Base-by-base conservation (phyloP, 2,888 invertebrate genomes). In the Cataglyphis albicans region DNA sequence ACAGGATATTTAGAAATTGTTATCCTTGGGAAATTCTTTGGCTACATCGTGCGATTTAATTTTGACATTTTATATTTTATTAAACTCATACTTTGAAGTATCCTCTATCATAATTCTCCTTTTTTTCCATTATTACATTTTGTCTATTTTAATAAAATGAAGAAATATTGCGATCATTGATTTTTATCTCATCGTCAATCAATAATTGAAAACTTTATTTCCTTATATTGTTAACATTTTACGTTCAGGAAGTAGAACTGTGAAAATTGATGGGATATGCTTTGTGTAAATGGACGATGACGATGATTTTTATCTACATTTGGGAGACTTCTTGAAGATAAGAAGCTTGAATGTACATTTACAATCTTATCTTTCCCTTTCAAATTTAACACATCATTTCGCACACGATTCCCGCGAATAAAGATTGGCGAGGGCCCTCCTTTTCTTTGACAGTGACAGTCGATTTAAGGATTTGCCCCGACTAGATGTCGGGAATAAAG, bases 321-420 rank as follows among this genome's bases (percentile, higher is more conserved):
- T 52, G 38, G 25, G 7, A 59, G 32, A 83, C 38, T 78, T 75
- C 59, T 61, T 81, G 81, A 85, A 80, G 74, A 74, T 76, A 78
- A 21, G 52, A 80, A 35, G 63, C 61, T 82, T 78, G 74, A 82
- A 82, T 81, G 80, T 75, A 88, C 84, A 64, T 84, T 61, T 64
- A 64, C 70, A 32, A 25, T 57, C 9, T 21, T 65, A 74, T 48
- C 74, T 35, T 57, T 52, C 25, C 55, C 85, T 68, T 76, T 44
- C 83, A 76, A 89, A 89, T 89, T 87, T 90, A 88, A 88, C 90
- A 83, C 87, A 84, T 90, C 90, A 90, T 90, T 90, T 88, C 84
- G 83, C 86, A 76, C 67, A 75, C 83, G 84, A 82, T 74, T 83
- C 48, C 84, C 70, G 74, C 81, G 89, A 88, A 87, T 90, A 88